Conservation (phyloP, 2,888 invertebrate genomes). For the Gastracanthus pulcherrimus region DNA sequence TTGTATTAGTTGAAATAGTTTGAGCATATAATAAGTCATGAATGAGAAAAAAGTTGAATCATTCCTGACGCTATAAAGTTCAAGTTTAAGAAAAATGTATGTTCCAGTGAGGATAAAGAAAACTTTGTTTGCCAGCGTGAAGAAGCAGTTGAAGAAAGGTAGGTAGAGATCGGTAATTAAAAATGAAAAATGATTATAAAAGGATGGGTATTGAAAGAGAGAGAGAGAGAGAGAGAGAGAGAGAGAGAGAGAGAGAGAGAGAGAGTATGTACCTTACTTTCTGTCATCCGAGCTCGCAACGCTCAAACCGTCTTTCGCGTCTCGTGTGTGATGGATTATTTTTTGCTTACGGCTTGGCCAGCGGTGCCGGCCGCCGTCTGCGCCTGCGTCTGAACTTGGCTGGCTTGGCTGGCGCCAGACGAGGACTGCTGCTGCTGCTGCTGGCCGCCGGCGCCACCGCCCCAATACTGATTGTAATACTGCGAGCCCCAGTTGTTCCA, state of each 20-base stretch:
- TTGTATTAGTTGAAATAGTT: not conserved
- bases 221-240: too few relatives aligned
- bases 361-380: conserved; percentile 62
- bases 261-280: conserved; percentile 71
- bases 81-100: too few relatives aligned
- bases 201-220: too few relatives aligned
- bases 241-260: too few relatives aligned
- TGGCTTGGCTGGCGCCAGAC: not conserved
- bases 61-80: too few relatives aligned
- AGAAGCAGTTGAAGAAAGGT: too few relatives aligned
- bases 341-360: conserved; percentile 73
- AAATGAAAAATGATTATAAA: too few relatives aligned
- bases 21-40: not conserved
- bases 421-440: conserved; percentile 54
- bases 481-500: conserved; percentile 74
- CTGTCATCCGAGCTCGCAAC: conserved; percentile 68
- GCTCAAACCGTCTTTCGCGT: conserved; percentile 57
- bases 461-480: conserved; percentile 76
- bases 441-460: conserved; percentile 65
- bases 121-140: too few relatives aligned
- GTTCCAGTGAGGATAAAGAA: too few relatives aligned
- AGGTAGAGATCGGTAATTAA: too few relatives aligned
- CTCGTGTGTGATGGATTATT: conserved; percentile 68
- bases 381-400: conserved; percentile 26
- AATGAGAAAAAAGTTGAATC: too few relatives aligned